phyloP scores from a whole-genome alignment of 2,113 vertebrate species.

The Dermatemys mawii region DNA sequence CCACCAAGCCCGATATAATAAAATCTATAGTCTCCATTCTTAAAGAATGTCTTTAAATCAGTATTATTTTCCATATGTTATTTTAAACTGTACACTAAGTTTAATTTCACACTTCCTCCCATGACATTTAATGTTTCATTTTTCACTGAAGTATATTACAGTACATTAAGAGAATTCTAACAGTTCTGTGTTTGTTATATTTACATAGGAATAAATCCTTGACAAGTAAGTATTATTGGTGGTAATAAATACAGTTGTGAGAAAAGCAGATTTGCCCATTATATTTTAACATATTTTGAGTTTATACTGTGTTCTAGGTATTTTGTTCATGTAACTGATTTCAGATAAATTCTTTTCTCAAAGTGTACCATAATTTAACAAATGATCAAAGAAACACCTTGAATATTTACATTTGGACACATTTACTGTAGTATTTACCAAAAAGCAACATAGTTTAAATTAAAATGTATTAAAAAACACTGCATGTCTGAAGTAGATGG shows the following conservation, averaged over 20 bases:
- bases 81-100: neutral
- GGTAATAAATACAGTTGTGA: neutral
- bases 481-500: neutral
- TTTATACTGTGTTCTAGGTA: neutral
- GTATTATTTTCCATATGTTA: slow-evolving; percentile 26
- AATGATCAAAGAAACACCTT: neutral
- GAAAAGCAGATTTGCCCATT: neutral
- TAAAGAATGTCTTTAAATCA: slow-evolving; percentile 24
- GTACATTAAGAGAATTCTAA: neutral
- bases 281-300: neutral
- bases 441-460: neutral
- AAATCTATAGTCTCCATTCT: slow-evolving; percentile 13
- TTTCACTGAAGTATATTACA: neutral
- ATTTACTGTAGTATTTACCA: neutral
- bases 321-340: neutral
- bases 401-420: neutral
- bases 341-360: neutral
- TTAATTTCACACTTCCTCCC: neutral
- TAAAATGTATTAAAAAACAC: neutral
- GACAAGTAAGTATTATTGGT: neutral
- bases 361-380: neutral
- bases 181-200: neutral
- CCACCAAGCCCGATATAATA: slow-evolving; percentile 48
- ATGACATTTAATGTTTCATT: slow-evolving; percentile 20
- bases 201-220: neutral